Percentiles rank a stretch among this genome's conserved stretches.
phyloP scores from a whole-genome alignment of 2,888 invertebrate genomes.

The Leptinotarsa tumamoca region DNA sequence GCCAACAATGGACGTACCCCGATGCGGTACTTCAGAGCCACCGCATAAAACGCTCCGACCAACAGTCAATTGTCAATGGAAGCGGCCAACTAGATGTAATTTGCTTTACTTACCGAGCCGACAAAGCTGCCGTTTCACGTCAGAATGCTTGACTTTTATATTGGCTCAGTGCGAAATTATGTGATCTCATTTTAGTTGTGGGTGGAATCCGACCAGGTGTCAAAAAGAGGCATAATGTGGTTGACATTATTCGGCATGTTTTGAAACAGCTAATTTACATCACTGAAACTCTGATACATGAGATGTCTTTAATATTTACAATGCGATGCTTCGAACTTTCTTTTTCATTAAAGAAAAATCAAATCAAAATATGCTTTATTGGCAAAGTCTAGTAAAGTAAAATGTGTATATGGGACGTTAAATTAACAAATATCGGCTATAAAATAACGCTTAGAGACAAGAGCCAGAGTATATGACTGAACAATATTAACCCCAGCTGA shows the following conservation, averaged over 20 bases:
- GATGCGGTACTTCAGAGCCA: slow-evolving; percentile 65
- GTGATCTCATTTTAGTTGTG: slow-evolving; percentile 30
- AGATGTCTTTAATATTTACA: too few relatives aligned
- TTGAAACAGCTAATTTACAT: not conserved
- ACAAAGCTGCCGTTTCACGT: slow-evolving; percentile 50
- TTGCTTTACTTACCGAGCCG: slow-evolving; percentile 60
- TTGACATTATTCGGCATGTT: not conserved
- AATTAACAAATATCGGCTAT: too few relatives aligned
- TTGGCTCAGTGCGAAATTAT: slow-evolving; percentile 37
- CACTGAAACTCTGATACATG: not conserved
- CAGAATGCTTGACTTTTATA: slow-evolving; percentile 24
- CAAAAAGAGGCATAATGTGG: slow-evolving; percentile 5
- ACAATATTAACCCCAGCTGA: too few relatives aligned
- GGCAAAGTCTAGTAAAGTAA: too few relatives aligned
- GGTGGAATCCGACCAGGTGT: slow-evolving; percentile 44
- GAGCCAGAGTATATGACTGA: too few relatives aligned
- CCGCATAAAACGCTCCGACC: slow-evolving; percentile 58
- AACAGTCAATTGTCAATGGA: slow-evolving; percentile 59
- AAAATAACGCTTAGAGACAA: too few relatives aligned
- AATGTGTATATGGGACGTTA: too few relatives aligned
- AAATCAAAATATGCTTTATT: too few relatives aligned
- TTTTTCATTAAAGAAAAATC: too few relatives aligned
- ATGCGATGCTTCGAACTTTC: too few relatives aligned
- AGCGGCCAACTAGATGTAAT: slow-evolving; percentile 63
- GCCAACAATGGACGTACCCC: slow-evolving; percentile 61